Conservation (phyloP, 1,140 invertebrate genomes). For the Pseudomyrmex sp. region DNA sequence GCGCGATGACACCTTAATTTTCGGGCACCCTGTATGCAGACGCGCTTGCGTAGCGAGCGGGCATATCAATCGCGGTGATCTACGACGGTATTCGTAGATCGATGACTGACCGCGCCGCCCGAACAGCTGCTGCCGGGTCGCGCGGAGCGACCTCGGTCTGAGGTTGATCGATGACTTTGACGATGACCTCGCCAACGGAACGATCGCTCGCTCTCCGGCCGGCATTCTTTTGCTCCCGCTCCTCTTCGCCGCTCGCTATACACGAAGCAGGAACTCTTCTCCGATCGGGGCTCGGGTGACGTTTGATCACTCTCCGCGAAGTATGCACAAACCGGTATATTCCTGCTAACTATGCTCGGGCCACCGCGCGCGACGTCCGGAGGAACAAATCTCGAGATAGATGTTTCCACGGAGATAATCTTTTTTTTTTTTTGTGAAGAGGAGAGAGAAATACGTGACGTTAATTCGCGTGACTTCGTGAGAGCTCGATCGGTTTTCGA, state of each 20-base stretch:
- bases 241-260: conserved; percentile 35
- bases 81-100: conserved; percentile 80
- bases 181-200: conserved; percentile 78
- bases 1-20: conserved; percentile 46
- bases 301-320: conserved; percentile 60
- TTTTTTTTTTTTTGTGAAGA: neutral
- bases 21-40: neutral
- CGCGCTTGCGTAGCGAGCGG: neutral
- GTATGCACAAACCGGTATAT: conserved; percentile 69
- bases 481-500: too few species aligned
- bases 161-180: conserved; percentile 81
- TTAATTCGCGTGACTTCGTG: too few species aligned
- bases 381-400: conserved; percentile 27
- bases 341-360: conserved; percentile 50
- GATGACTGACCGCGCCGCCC: conserved; percentile 79
- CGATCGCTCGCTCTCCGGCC: conserved; percentile 64
- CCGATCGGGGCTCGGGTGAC: conserved; percentile 51
- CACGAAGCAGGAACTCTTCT: conserved; percentile 64
- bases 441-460: neutral
- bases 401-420: conserved; percentile 24
- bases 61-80: conserved; percentile 76
- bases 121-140: conserved; percentile 81
- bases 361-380: conserved; percentile 32
- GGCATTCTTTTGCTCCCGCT: conserved; percentile 73
- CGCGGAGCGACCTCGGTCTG: conserved; percentile 74